These are phyloP conservation scores for Lichenostomus cassidix DNA, from an alignment of 2,113 vertebrate genomes.

Conservation along the genomic window DNA sequence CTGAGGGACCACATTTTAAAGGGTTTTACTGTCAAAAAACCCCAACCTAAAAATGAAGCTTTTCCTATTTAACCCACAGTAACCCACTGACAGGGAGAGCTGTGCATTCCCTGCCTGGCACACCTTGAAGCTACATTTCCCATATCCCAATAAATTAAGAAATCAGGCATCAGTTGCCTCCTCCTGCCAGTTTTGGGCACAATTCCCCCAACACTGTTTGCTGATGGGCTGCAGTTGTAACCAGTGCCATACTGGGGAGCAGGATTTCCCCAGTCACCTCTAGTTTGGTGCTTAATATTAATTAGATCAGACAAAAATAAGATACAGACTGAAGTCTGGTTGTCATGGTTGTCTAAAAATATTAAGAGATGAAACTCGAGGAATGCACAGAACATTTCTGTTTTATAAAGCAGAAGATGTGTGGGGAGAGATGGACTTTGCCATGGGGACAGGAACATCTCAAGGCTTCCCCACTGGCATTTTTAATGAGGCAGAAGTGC, in stretches of 20 bases:
- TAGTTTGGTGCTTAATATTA: not conserved
- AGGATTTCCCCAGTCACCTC: not conserved
- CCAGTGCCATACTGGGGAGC: not conserved
- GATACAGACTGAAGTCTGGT: not conserved
- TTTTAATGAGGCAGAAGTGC: not conserved
- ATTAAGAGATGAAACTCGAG: not conserved
- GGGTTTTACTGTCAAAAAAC: not conserved
- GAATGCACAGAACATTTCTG: not conserved
- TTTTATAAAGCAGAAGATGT: not conserved
- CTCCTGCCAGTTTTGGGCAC: not conserved
- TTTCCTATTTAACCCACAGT: not conserved
- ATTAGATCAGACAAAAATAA: not conserved
- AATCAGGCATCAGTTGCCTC: not conserved
- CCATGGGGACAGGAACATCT: not conserved
- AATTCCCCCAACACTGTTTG: not conserved
- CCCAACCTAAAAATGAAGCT: not conserved
- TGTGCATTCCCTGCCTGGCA: not conserved
- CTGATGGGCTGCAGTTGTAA: not conserved
- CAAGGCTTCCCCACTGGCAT: fast-evolving
- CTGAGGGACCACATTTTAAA: not conserved
- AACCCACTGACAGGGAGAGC: not conserved
- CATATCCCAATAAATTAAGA: not conserved
- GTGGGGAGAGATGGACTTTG: not conserved
- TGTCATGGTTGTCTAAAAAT: not conserved
- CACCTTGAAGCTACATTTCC: not conserved